Conservation (phyloP, 2,113 vertebrate genomes). For the Salvator merianae region DNA sequence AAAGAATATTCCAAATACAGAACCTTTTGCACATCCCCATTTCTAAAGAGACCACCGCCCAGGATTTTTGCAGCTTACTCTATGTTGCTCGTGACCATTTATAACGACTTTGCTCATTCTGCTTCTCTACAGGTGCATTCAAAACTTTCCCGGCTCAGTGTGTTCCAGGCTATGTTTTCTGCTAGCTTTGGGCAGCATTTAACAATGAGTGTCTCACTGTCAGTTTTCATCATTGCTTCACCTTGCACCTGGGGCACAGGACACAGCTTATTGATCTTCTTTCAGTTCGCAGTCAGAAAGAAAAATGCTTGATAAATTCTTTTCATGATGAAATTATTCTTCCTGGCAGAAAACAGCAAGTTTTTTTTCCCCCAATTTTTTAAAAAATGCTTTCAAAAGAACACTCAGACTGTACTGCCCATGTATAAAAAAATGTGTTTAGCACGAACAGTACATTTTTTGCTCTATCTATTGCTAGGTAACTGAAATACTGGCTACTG, state of each 20-base stretch:
- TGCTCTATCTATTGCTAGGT: neutral
- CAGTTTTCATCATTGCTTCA: slow-evolving; percentile 24
- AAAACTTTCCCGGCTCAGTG: slow-evolving; percentile 41
- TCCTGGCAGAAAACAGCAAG: neutral
- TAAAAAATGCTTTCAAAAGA: slow-evolving; percentile 8
- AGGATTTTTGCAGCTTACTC: no score
- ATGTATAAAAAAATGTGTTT: neutral
- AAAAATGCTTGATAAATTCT: slow-evolving; percentile 37
- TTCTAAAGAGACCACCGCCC: slow-evolving; percentile 44
- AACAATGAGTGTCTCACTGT: slow-evolving; percentile 58
- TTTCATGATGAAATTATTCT: slow-evolving; percentile 29
- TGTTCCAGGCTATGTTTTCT: slow-evolving; percentile 46
- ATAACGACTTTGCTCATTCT: slow-evolving; percentile 44
- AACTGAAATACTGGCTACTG: neutral
- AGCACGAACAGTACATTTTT: slow-evolving; percentile 9
- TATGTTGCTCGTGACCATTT: slow-evolving; percentile 1
- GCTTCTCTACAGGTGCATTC: slow-evolving; percentile 34
- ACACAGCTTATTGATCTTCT: slow-evolving; percentile 33
- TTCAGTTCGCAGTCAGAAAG: slow-evolving; percentile 23
- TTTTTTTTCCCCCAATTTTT: neutral
- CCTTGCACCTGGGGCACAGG: slow-evolving; percentile 19
- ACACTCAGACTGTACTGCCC: neutral
- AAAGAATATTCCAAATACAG: no score
- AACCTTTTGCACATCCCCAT: neutral
- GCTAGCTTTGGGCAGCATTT: slow-evolving; percentile 49